Evolutionary conservation across 2,888 invertebrate species (phyloP).

Genomic region (Helleia helle): DNA sequence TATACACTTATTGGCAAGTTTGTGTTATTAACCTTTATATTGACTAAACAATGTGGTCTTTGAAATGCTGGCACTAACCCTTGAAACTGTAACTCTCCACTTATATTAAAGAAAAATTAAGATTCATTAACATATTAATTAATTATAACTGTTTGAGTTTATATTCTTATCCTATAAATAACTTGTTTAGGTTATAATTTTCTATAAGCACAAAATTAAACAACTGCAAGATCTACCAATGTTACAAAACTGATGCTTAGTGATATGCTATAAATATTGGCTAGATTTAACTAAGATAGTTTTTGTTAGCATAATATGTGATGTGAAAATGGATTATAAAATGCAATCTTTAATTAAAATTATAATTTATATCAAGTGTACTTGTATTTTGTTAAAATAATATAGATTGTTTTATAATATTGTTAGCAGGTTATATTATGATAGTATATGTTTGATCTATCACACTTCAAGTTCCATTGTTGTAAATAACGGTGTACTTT

Average conservation of each 20-base stretch:
- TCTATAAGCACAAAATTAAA: constrained; percentile 3
- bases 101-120: too few relatives aligned
- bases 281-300: not conserved
- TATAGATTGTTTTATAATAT: constrained; percentile 2
- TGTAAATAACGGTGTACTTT: constrained; percentile 5
- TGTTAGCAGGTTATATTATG: not conserved
- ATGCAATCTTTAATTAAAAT: not conserved
- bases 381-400: not conserved
- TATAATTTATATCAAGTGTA: not conserved
- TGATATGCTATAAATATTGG: not conserved
- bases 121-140: not conserved
- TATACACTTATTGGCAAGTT: not conserved
- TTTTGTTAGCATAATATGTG: constrained; percentile 1
- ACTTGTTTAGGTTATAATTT: not conserved
- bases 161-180: not conserved
- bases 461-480: not conserved
- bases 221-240: not conserved
- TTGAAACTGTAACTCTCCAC: too few relatives aligned
- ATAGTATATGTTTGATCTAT: not conserved
- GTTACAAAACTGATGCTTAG: not conserved
- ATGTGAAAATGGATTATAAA: not conserved
- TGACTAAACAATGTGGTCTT: not conserved
- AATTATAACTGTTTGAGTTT: not conserved
- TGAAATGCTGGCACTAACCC: not conserved
- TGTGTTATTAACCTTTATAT: not conserved